Evolutionary conservation across 2,888 invertebrate species (phyloP).

Genomic region (Elmis aenea): DNA sequence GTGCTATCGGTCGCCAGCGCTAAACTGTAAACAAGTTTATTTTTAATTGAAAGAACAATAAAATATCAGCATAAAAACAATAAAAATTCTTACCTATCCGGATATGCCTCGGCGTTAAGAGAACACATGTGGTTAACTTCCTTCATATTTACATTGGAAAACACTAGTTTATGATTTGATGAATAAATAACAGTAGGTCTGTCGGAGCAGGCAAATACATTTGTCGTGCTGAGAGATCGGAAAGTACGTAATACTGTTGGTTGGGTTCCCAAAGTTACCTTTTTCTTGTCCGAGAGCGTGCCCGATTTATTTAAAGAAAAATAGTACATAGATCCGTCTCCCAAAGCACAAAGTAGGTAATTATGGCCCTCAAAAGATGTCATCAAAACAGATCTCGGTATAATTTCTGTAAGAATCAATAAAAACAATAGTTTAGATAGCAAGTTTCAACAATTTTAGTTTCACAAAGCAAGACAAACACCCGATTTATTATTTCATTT

Average conservation of each 20-base stretch:
- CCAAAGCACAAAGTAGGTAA: conserved; percentile 86
- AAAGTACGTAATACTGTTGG: conserved; percentile 91
- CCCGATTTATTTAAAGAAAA: conserved; percentile 82
- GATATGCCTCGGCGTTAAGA: conserved; percentile 90
- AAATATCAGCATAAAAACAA: neutral
- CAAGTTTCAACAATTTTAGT: too few relatives aligned
- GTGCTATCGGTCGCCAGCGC: conserved; percentile 85
- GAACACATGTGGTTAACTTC: conserved; percentile 98
- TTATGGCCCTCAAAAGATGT: conserved; percentile 89
- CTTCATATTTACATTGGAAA: conserved; percentile 94
- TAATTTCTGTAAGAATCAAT: conserved; percentile 67
- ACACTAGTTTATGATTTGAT: conserved; percentile 96
- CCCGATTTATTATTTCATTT: too few relatives aligned
- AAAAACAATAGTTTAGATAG: too few relatives aligned
- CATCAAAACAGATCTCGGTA: conserved; percentile 93
- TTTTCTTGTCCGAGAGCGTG: conserved; percentile 79
- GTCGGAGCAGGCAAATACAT: conserved; percentile 98
- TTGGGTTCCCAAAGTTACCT: conserved; percentile 95
- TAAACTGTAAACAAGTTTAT: conserved; percentile 52
- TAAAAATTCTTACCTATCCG: conserved; percentile 64
- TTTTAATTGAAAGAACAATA: conserved; percentile 2
- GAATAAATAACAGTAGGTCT: conserved; percentile 98
- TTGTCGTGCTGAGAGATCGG: conserved; percentile 82
- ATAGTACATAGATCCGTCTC: conserved; percentile 97
- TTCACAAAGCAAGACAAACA: too few relatives aligned